These are phyloP conservation scores for Pentalonia nigronervosa DNA, from an alignment of 1,140 invertebrate genomes.

Conservation along the genomic window DNA sequence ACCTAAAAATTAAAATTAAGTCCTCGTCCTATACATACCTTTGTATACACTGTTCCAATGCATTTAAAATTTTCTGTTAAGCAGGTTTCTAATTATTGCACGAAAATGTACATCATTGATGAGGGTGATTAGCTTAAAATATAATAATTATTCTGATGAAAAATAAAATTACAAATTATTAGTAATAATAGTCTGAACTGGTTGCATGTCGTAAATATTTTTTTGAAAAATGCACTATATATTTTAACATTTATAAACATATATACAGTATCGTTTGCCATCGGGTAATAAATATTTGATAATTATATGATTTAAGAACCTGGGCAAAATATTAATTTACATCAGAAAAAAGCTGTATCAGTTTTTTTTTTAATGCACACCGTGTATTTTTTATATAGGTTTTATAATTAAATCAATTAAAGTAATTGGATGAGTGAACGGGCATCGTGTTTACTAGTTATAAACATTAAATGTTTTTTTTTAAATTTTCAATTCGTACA, in stretches of 20 bases:
- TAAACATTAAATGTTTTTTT: no score
- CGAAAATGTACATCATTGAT: neutral
- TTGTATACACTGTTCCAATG: neutral
- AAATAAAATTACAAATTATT: neutral
- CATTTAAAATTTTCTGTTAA: neutral
- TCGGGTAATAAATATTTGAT: neutral
- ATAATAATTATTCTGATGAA: neutral
- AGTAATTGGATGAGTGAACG: neutral
- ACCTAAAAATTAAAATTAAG: neutral
- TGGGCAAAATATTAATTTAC: neutral
- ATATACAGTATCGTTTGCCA: neutral
- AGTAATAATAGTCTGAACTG: neutral
- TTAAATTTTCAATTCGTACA: neutral
- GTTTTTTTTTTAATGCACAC: neutral
- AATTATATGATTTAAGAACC: neutral
- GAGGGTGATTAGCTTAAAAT: neutral
- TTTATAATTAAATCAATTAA: conserved; percentile 7
- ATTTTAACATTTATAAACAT: neutral
- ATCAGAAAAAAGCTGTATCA: neutral
- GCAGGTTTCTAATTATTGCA: neutral
- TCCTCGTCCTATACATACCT: no score
- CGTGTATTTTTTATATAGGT: neutral
- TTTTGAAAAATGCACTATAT: neutral
- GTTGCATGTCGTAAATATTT: neutral
- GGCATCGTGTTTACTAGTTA: neutral